Evolutionary conservation across 2,797 vertebrate genomes (phyloP).

Genomic region (Cuniculus paca): DNA sequence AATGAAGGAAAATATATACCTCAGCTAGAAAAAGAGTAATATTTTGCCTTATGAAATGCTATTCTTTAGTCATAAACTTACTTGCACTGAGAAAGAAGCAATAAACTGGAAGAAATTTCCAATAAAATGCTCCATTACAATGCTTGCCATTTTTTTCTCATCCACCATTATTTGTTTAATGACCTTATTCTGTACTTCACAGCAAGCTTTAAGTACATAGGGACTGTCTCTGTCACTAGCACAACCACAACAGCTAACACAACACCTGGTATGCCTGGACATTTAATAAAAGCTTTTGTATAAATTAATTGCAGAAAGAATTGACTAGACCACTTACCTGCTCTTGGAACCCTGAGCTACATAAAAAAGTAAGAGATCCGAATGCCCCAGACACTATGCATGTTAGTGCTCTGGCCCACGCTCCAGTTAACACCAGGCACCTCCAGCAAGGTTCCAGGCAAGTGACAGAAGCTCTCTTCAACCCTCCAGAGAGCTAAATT

Average conservation of each 20-base stretch:
- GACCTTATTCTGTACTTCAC: background rate
- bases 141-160: background rate
- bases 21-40: background rate
- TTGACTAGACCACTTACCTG: background rate
- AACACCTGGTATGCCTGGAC: background rate
- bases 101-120: background rate
- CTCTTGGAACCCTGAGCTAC: background rate
- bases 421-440: background rate
- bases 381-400: background rate
- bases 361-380: background rate
- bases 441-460: background rate
- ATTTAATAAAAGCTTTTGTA: background rate
- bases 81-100: background rate
- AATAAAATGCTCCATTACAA: background rate
- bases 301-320: background rate
- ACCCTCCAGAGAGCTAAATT: background rate
- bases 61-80: background rate
- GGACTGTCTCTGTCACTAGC: background rate
- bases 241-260: background rate
- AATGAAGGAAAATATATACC: background rate
- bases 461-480: background rate
- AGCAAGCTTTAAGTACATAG: background rate
- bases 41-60: background rate
- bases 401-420: background rate
- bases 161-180: background rate